These are phyloP conservation scores for Iphiclides podalirius DNA, from an alignment of 2,888 invertebrate genomes.

Conservation along the genomic window DNA sequence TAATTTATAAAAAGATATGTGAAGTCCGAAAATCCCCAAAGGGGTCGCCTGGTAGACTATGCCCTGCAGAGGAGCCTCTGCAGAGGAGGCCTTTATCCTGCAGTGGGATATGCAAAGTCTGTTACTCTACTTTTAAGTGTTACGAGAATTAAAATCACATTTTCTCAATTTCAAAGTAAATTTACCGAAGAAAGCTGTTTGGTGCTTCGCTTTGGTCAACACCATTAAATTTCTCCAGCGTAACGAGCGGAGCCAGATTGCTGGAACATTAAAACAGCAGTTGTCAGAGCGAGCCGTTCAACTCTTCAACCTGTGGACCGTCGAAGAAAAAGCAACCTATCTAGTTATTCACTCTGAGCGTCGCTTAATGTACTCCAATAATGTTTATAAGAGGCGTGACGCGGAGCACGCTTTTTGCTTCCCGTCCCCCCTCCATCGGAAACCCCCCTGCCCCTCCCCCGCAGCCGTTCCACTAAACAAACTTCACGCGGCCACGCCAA, in stretches of 20 bases:
- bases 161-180: no score
- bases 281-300: conserved; percentile 33
- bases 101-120: no score
- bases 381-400: conserved; percentile 47
- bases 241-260: conserved; percentile 36
- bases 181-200: background rate
- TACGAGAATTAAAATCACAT: no score
- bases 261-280: conserved; percentile 46
- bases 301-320: conserved; percentile 33
- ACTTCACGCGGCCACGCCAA: conserved; percentile 71
- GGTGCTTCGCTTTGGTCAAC: background rate
- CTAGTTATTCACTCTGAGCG: conserved; percentile 51
- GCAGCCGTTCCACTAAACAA: conserved; percentile 75
- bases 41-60: no score
- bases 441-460: conserved; percentile 28
- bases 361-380: conserved; percentile 55
- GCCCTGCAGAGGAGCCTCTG: no score
- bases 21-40: no score
- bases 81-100: no score
- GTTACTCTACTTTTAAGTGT: no score
- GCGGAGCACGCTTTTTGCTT: conserved; percentile 46
- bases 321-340: conserved; percentile 39
- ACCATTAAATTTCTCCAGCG: conserved; percentile 15
- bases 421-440: conserved; percentile 19
- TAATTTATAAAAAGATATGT: no score